Conservation (phyloP, 1,140 invertebrate species). For the Aphaenogaster ashmeadi region DNA sequence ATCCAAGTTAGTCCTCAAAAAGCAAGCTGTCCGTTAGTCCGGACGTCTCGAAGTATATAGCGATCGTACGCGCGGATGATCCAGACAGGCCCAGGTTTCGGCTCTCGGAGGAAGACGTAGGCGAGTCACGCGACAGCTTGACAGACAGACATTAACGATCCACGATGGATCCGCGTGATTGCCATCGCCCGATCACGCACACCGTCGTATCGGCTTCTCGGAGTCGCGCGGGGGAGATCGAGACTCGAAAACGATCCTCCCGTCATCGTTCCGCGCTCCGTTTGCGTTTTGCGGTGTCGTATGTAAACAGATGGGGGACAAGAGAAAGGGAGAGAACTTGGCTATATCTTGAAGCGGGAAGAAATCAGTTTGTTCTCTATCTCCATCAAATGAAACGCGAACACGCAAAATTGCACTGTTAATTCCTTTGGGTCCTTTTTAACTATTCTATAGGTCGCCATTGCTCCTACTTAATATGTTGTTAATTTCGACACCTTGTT, state of each 20-base stretch:
- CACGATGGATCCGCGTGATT: slow-evolving; percentile 75
- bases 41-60: slow-evolving; percentile 34
- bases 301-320: slow-evolving; percentile 22
- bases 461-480: too few relatives aligned
- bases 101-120: slow-evolving; percentile 75
- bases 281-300: slow-evolving; percentile 20
- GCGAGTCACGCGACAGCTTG: slow-evolving; percentile 73
- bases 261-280: slow-evolving; percentile 16
- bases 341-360: not conserved
- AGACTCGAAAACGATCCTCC: slow-evolving; percentile 68
- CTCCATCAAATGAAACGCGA: too few relatives aligned
- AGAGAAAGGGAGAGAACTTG: not conserved
- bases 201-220: slow-evolving; percentile 63
- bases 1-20: slow-evolving; percentile 10
- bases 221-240: slow-evolving; percentile 69
- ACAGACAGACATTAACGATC: slow-evolving; percentile 78
- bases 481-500: too few relatives aligned
- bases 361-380: not conserved
- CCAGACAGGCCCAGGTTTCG: slow-evolving; percentile 52
- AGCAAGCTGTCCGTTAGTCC: slow-evolving; percentile 24
- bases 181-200: slow-evolving; percentile 72
- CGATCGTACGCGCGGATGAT: slow-evolving; percentile 46
- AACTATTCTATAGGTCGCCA: too few relatives aligned
- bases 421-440: too few relatives aligned
- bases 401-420: not conserved